A percentile compares a stretch with the other conserved stretches of the same genome.
Conservation (phyloP, 2,113 vertebrate species). For the Steatornis caripensis region DNA sequence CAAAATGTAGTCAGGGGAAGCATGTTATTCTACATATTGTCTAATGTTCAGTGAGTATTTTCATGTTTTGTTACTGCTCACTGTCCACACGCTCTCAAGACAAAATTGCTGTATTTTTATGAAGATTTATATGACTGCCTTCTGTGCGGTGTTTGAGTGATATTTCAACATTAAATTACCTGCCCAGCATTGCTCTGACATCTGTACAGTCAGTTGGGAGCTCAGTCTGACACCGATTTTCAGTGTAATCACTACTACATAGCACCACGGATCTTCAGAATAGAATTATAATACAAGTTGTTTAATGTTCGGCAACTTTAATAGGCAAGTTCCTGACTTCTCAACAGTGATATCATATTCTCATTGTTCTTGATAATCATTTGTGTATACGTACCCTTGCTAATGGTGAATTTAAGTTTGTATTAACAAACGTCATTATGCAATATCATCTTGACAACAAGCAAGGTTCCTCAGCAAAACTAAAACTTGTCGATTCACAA, state of each 20-base stretch:
- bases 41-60: background rate
- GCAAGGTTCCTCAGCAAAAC: background rate
- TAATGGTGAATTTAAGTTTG: background rate
- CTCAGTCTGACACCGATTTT: conserved; percentile 14
- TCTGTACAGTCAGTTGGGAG: background rate
- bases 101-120: background rate
- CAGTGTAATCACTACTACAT: background rate
- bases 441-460: background rate
- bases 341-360: background rate
- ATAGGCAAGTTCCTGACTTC: background rate
- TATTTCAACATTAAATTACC: background rate
- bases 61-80: background rate
- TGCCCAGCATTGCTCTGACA: background rate
- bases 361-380: background rate
- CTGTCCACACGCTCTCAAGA: background rate
- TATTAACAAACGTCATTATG: background rate
- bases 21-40: background rate
- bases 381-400: background rate
- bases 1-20: background rate
- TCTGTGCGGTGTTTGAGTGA: background rate
- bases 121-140: conserved; percentile 5
- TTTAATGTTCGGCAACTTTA: background rate
- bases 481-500: background rate
- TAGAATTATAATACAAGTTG: background rate
- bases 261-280: background rate